Evolutionary conservation across 2,797 vertebrate species (phyloP), one percentile per base, ranked within the genome.

Genomic region (Malacoraja senta): DNA sequence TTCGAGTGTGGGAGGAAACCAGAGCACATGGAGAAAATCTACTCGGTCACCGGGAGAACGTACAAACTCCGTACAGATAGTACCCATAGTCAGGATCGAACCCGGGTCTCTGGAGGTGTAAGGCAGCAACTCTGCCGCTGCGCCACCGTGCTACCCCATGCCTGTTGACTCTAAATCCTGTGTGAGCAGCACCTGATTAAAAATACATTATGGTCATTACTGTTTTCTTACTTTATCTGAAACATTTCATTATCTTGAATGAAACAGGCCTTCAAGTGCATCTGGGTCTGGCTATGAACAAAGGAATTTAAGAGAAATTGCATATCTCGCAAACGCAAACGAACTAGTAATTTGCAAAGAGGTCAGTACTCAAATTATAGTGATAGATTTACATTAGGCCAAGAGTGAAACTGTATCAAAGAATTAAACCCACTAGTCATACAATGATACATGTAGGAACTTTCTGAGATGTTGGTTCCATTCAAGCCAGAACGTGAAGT

Each of bases 151-250:
- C 44, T 4, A 7, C 44, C 44, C 44, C 44, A 53, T 53, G 44
- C 44, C 44, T 0, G 44, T 26, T 58, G 80, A 80, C 44, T 53
- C 44, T 84, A 91, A 71, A 24, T 68, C 3, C 15, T 71, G 63
- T 38, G 65, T 71, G 63, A 7, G 17, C 65, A 15, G 63, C 32
- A 71, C 68, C 68, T 65, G 17, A 6, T n/a, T 13, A 91, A 71
- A 15, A 91, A 26, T 26, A 71, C 19, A 71, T 71, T 38, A 8
- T 91, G 6, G 24, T 71, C 65, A 24, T 38, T 35, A 71, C 19
- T 26, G 65, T 91, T 91, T 71, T 91, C 65, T 91, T 71, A 71
- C 35, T 32, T 71, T 71, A 71, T 91, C 63, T 91, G 68, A 91
- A 71, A 8, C 12, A 9, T 21, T 68, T 17, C 65, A 91, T 91